Conservation (phyloP, 2,797 vertebrate genomes). For the Typhlichthys eigenmanni region DNA sequence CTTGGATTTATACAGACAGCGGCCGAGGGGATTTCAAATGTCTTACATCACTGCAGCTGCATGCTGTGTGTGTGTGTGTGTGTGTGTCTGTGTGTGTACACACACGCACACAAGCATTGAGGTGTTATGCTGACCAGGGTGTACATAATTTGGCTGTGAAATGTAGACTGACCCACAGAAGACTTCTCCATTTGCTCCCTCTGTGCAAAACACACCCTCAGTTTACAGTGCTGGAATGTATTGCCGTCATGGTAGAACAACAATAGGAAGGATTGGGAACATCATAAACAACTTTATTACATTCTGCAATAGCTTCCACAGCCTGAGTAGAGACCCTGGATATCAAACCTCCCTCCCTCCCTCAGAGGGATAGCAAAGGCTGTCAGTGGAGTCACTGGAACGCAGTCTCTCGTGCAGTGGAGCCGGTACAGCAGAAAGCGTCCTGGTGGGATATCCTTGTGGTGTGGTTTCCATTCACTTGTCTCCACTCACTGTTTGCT, state of each 20-base stretch:
- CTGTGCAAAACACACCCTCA: constrained; percentile 2
- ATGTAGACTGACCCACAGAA: constrained; percentile 1
- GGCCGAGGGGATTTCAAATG: constrained; percentile 67
- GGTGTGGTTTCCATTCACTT: constrained; percentile 50
- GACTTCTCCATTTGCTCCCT: constrained; percentile 21
- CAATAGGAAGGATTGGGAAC: too few relatives aligned
- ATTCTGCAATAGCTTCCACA: constrained; percentile 34
- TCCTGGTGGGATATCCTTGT: constrained; percentile 38
- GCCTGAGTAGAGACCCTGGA: constrained; percentile 23
- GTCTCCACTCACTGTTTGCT: constrained; percentile 56
- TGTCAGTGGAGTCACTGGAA: constrained; percentile 22
- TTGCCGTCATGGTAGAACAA: too few relatives aligned
- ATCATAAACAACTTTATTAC: constrained; percentile 20
- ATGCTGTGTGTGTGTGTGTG: constrained; percentile 58
- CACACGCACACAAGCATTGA: constrained; percentile 43
- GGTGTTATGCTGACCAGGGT: constrained; percentile 10
- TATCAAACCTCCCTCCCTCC: constrained; percentile 30
- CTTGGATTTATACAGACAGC: constrained; percentile 65
- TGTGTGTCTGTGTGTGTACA: constrained; percentile 30
- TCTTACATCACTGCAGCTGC: constrained; percentile 81
- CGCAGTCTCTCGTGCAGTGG: constrained; percentile 18
- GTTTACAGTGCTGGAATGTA: neutral
- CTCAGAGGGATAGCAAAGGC: constrained; percentile 25
- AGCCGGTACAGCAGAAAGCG: constrained; percentile 14
- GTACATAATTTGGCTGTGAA: constrained; percentile 10